These are phyloP conservation scores for Diploptera punctata DNA, from an alignment of 2,888 invertebrate species.

Conservation along the genomic window DNA sequence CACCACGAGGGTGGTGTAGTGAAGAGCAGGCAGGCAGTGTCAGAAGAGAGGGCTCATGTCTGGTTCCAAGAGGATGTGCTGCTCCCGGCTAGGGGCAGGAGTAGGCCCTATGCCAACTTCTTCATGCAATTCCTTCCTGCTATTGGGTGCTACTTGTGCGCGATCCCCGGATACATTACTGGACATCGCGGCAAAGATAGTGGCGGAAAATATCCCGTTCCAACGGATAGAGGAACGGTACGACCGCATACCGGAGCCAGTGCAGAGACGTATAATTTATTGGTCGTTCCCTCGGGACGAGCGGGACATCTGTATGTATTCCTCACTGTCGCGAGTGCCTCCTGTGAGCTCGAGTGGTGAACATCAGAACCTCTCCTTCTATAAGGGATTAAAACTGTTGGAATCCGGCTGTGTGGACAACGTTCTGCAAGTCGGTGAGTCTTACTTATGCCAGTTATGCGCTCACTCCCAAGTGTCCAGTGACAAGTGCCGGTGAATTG, in stretches of 20 bases:
- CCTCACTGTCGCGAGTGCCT: conserved; percentile 70
- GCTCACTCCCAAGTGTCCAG: too few species aligned
- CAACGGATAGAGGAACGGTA: conserved; percentile 87
- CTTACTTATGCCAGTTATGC: too few species aligned
- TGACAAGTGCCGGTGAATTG: conserved; percentile 52
- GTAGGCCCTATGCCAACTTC: conserved; percentile 19
- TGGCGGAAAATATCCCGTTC: conserved; percentile 85
- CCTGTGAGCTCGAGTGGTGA: conserved; percentile 63
- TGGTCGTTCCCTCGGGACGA: conserved; percentile 91
- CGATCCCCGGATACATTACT: conserved; percentile 71
- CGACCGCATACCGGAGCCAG: conserved; percentile 87
- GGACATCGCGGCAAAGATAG: conserved; percentile 83
- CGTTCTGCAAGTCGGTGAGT: conserved; percentile 72
- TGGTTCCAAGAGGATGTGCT: conserved; percentile 58
- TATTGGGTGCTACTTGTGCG: conserved; percentile 24
- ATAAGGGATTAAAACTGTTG: conserved; percentile 83
- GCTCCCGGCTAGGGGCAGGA: conserved; percentile 54
- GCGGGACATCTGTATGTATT: conserved; percentile 89
- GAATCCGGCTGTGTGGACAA: conserved; percentile 83
- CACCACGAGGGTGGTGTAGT: conserved; percentile 30
- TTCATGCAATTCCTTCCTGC: conserved; percentile 28
- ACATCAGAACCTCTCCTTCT: conserved; percentile 78
- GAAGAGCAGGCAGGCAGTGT: conserved; percentile 29
- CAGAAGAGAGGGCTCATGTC: conserved; percentile 45
- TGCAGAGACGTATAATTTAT: conserved; percentile 85